Evolutionary conservation across 2,797 vertebrate species (phyloP).

Genomic region (Nyctalus aviator): DNA sequence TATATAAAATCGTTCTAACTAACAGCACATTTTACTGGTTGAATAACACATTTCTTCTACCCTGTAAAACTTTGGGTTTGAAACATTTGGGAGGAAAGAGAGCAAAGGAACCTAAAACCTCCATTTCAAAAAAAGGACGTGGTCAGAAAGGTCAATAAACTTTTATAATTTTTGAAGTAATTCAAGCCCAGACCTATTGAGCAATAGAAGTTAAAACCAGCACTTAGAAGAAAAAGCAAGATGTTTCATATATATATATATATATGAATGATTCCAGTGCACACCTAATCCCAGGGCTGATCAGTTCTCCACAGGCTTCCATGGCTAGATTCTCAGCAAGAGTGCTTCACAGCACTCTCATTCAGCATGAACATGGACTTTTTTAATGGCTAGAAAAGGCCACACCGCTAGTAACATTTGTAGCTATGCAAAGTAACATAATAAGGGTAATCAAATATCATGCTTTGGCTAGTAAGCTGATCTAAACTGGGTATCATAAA

Average conservation of each 20-base stretch:
- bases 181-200: not conserved
- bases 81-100: constrained; percentile 13
- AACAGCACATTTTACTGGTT: not conserved
- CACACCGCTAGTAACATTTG: constrained; percentile 69
- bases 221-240: not conserved
- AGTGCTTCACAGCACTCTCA: not conserved
- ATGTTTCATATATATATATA: not conserved
- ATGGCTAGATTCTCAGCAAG: constrained; percentile 41
- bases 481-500: constrained; percentile 75
- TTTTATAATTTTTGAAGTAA: constrained; percentile 40
- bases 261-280: not conserved
- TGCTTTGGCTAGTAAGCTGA: constrained; percentile 75
- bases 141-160: not conserved
- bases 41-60: not conserved
- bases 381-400: constrained; percentile 67
- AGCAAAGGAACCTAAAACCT: not conserved
- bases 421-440: constrained; percentile 73
- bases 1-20: not conserved
- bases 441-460: constrained; percentile 77
- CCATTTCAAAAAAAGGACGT: not conserved
- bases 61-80: not conserved
- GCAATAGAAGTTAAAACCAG: constrained; percentile 57
- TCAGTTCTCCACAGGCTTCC: not conserved
- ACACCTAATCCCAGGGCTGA: not conserved
- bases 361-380: not conserved